A percentile compares a stretch with the other conserved stretches of the same genome.
These are phyloP conservation scores for Fringilla coelebs DNA, from an alignment of 2,797 vertebrate genomes.

Conservation along the genomic window DNA sequence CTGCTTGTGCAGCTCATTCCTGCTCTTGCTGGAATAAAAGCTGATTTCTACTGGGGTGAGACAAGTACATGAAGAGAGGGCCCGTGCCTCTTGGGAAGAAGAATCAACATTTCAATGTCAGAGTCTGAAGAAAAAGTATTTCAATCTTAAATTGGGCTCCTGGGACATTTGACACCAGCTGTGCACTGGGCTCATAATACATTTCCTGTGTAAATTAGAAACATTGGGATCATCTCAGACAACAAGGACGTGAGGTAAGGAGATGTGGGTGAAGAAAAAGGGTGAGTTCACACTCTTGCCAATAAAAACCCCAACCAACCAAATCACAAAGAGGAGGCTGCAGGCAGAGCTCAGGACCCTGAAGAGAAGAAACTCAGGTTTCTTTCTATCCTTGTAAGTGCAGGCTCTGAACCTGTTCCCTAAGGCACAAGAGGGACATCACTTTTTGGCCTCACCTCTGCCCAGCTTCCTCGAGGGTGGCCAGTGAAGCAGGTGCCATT, in stretches of 20 bases:
- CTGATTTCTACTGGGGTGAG: not conserved
- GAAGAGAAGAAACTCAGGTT: not conserved
- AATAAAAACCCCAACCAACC: fast-evolving
- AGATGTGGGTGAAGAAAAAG: not conserved
- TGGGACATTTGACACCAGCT: not conserved
- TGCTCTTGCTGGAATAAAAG: not conserved
- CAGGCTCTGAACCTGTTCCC: not conserved
- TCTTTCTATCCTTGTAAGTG: not conserved
- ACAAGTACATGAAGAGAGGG: not conserved
- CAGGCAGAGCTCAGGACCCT: not conserved
- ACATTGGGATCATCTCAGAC: not conserved
- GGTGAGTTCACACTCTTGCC: not conserved
- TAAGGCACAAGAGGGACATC: not conserved
- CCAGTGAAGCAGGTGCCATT: not conserved
- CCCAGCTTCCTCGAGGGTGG: not conserved
- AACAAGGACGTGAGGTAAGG: fast-evolving
- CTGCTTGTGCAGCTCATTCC: not conserved
- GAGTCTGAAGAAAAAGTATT: not conserved
- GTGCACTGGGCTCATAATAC: not conserved
- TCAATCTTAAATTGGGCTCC: not conserved
- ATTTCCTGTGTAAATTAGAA: not conserved
- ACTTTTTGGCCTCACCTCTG: not conserved
- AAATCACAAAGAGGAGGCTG: not conserved
- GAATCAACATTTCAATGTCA: not conserved
- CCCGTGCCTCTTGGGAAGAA: not conserved